Evolutionary conservation across 1,140 invertebrate species (phyloP).

Genomic region (Cotesia glomerata): DNA sequence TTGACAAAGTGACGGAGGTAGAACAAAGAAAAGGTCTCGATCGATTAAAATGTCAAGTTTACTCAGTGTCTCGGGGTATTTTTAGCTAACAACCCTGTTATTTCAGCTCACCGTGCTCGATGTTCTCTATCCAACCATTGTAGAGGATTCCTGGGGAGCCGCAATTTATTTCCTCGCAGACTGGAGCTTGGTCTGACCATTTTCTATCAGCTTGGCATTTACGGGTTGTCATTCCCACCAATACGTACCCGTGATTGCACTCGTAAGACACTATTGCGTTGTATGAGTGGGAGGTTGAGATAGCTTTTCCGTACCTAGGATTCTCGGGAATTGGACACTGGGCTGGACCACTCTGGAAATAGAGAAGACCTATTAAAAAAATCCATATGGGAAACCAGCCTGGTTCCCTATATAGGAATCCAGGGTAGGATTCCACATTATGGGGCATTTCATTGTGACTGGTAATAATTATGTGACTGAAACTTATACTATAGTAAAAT

Average conservation of each 20-base stretch:
- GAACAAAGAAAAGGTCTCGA: no score
- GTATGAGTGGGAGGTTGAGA: constrained; percentile 92
- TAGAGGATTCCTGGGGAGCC: constrained; percentile 86
- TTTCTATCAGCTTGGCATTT: constrained; percentile 88
- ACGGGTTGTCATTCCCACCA: constrained; percentile 86
- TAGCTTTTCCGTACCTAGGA: constrained; percentile 87
- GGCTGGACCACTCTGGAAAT: constrained; percentile 77
- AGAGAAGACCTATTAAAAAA: no score
- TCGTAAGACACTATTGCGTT: constrained; percentile 93
- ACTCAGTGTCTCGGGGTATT: not conserved
- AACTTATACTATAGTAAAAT: no score
- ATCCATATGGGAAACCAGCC: no score
- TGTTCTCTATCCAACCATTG: constrained; percentile 96
- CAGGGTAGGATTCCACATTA: no score
- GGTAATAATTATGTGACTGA: no score
- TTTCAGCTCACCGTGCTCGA: constrained; percentile 67
- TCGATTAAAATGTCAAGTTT: no score
- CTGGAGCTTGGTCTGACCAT: constrained; percentile 87
- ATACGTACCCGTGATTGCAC: constrained; percentile 88
- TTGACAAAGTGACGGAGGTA: no score
- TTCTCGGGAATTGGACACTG: constrained; percentile 87
- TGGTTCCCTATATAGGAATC: no score
- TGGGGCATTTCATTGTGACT: no score
- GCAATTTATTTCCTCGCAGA: constrained; percentile 96
- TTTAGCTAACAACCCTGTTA: not conserved